Conservation (phyloP, 2,797 vertebrate genomes). For the Emys orbicularis region DNA sequence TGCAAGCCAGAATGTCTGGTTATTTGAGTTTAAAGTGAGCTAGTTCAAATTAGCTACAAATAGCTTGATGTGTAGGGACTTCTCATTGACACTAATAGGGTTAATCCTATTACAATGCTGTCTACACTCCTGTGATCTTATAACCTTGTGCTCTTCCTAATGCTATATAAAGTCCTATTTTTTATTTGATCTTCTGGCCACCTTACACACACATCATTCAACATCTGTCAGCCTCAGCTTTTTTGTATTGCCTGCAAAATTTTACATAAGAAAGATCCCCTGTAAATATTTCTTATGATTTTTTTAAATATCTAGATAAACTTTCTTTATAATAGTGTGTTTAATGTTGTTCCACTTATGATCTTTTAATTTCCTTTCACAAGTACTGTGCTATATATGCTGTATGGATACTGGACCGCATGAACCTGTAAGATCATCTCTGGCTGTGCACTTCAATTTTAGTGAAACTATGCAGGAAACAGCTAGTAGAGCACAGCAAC, state of each 20-base stretch:
- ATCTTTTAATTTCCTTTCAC: not conserved
- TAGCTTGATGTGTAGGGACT: not conserved
- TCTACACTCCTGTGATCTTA: not conserved
- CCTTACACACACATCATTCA: not conserved
- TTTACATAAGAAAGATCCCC: accelerated
- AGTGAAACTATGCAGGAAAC: not conserved
- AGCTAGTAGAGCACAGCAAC: not conserved
- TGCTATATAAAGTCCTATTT: not conserved
- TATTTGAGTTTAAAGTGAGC: constrained; percentile 18
- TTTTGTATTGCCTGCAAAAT: not conserved
- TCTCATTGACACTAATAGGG: constrained; percentile 3
- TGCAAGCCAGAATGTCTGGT: not conserved
- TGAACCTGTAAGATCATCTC: not conserved
- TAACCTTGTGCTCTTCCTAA: not conserved
- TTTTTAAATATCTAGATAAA: not conserved
- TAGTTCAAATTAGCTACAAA: constrained; percentile 32
- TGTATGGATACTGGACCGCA: accelerated
- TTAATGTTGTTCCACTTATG: not conserved
- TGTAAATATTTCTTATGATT: constrained; percentile 5
- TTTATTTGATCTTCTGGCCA: not conserved
- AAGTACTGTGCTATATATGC: not conserved
- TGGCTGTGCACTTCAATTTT: accelerated
- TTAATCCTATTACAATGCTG: constrained; percentile 29
- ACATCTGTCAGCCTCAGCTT: not conserved
- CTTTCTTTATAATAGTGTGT: not conserved